Evolutionary conservation across 2,888 invertebrate genomes (phyloP), one percentile per base, ranked within the genome.

Genomic region (Ceramica pisi): DNA sequence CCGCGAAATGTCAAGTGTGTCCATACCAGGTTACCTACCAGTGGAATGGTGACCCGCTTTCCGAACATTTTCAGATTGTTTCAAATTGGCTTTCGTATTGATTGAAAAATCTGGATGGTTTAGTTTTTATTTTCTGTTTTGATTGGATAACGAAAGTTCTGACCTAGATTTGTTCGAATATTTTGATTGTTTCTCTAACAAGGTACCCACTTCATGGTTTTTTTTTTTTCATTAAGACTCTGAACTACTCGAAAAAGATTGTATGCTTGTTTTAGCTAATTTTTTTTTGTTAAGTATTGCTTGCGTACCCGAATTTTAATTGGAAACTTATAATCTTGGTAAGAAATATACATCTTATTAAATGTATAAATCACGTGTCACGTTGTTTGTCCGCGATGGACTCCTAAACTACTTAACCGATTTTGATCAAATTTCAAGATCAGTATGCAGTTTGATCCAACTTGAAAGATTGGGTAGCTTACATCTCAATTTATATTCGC

Each of bases 1-100:
- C 53, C 26, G 38, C 6, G 31, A 1, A 64, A 16, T 56, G 76
- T 46, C 12, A 12, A 41, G 2, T 41, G 16, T 46, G 51, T 51
- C 35, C 16, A 35, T n/a, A 48, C 57, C 76, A 62, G 21, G 38
- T 46, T 12, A 26, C n/a, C 16, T 12, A 26, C n/a, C 16, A 26
- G 10, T 26, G 60, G 16, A 55, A 56, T 55, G 63, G 38, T 68
- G 77, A 76, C 63, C 59, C 14, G 41, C 46, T 76, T 81, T 81
- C 19, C 9, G 48, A 35, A 41, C 14, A 73, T 61, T 76, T 81
- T 81, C 77, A 75, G 60, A 26, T 10, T 51, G 41, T 50, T 16
- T 35, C 21, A 26, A 19, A 62, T 35, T 26, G 12, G 26, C 14
- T 46, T 21, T 48, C 31, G 12, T 12, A 80, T 72, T 48, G 35